Evolutionary conservation across 2,888 invertebrate species (phyloP).

Genomic region (Lepetodrilus schrolli): DNA sequence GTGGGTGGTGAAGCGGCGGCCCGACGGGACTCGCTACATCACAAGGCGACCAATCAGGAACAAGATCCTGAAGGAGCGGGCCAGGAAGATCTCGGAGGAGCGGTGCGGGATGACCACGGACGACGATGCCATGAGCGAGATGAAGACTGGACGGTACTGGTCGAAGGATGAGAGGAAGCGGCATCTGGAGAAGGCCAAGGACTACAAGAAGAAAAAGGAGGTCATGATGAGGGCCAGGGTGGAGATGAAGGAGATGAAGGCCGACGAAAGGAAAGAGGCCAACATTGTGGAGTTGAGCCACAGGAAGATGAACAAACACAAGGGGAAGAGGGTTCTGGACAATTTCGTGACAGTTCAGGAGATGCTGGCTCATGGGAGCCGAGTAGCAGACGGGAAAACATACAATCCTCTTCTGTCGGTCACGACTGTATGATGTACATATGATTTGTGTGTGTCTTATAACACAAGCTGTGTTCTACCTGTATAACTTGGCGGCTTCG

Average conservation of each 20-base stretch:
- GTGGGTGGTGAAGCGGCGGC: constrained; percentile 86
- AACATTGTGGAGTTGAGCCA: constrained; percentile 77
- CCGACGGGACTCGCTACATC: constrained; percentile 86
- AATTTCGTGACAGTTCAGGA: constrained; percentile 80
- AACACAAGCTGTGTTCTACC: neutral
- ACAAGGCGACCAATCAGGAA: constrained; percentile 83
- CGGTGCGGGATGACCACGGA: constrained; percentile 83
- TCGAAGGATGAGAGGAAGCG: constrained; percentile 84
- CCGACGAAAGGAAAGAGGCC: constrained; percentile 71
- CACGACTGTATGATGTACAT: constrained; percentile 75
- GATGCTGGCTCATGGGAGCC: constrained; percentile 79
- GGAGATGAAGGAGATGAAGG: constrained; percentile 75
- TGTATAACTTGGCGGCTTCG: neutral
- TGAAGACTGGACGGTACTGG: constrained; percentile 86
- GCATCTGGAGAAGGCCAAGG: constrained; percentile 83
- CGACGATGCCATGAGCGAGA: constrained; percentile 85
- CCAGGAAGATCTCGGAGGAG: constrained; percentile 82
- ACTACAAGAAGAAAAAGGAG: constrained; percentile 78
- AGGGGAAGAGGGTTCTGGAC: constrained; percentile 76
- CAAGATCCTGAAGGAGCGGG: constrained; percentile 82
- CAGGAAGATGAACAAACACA: constrained; percentile 80
- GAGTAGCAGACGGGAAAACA: constrained; percentile 66
- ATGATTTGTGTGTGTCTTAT: neutral
- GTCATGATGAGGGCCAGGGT: constrained; percentile 66
- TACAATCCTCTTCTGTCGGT: constrained; percentile 76